These are phyloP conservation scores for Euspilapteryx auroguttella DNA, from an alignment of 2,888 invertebrate species.

Conservation along the genomic window DNA sequence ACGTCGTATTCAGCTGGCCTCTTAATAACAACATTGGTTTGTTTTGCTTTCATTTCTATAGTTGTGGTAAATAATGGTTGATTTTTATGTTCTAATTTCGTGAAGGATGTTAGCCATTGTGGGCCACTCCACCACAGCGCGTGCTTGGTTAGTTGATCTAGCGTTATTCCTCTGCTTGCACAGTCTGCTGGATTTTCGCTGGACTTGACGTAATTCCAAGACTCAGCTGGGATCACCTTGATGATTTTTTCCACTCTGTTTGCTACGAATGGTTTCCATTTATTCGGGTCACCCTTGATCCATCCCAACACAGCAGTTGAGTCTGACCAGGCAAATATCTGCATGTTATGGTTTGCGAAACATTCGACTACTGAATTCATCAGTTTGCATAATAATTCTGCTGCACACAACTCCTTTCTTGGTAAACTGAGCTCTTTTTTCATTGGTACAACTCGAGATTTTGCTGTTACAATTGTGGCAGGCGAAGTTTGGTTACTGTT, in stretches of 20 bases:
- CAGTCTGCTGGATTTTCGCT: too few relatives aligned
- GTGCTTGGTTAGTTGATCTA: constrained; percentile 4
- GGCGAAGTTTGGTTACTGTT: neutral
- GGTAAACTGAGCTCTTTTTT: constrained; percentile 2
- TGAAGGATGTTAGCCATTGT: constrained; percentile 1
- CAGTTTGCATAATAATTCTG: neutral
- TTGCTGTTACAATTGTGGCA: neutral
- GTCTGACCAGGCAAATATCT: constrained; percentile 9
- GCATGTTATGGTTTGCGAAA: constrained; percentile 1
- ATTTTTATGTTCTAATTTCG: neutral
- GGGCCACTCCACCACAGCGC: constrained; percentile 9
- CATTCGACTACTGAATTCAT: neutral
- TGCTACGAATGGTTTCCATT: too few relatives aligned
- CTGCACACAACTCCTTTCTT: constrained; percentile 1
- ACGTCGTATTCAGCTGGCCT: neutral
- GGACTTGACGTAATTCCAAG: constrained; percentile 7
- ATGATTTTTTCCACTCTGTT: constrained; percentile 6
- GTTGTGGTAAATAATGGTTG: neutral
- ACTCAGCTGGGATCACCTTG: constrained; percentile 4
- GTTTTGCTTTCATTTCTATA: neutral
- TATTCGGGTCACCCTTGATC: constrained; percentile 7
- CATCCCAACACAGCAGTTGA: constrained; percentile 10
- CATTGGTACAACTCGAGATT: constrained; percentile 1
- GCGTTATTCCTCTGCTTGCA: constrained; percentile 7
- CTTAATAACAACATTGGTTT: neutral